Evolutionary conservation across 2,113 vertebrate species (phyloP).

Genomic region (Elanus axillaris): DNA sequence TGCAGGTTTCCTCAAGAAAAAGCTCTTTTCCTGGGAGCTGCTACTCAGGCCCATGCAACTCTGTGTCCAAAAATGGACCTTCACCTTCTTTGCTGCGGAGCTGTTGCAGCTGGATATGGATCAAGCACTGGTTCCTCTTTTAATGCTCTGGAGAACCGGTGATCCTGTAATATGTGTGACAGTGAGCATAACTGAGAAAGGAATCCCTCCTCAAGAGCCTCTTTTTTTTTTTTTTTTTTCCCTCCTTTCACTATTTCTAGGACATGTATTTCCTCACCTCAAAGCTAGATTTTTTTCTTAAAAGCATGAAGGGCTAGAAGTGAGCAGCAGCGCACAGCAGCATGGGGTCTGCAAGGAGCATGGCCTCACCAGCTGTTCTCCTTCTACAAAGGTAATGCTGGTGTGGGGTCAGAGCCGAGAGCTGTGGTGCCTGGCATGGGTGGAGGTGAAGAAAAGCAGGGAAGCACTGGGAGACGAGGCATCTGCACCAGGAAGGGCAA

Average conservation of each 20-base stretch:
- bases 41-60: accelerated
- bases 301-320: background rate
- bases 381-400: background rate
- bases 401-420: background rate
- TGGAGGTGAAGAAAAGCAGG: background rate
- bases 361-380: background rate
- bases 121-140: background rate
- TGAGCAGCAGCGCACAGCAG: accelerated
- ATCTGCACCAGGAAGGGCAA: background rate
- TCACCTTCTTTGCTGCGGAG: background rate
- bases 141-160: background rate
- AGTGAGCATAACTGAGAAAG: background rate
- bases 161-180: background rate
- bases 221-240: background rate
- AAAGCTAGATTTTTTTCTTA: background rate
- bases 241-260: background rate
- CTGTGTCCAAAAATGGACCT: background rate
- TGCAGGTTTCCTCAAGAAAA: background rate
- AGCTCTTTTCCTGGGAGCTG: background rate
- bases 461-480: background rate
- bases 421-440: accelerated
- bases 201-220: background rate
- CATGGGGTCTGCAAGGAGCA: background rate
- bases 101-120: background rate
- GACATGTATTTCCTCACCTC: background rate